These are phyloP conservation scores for Discoglossus pictus DNA, from an alignment of 2,797 vertebrate species.

Conservation along the genomic window DNA sequence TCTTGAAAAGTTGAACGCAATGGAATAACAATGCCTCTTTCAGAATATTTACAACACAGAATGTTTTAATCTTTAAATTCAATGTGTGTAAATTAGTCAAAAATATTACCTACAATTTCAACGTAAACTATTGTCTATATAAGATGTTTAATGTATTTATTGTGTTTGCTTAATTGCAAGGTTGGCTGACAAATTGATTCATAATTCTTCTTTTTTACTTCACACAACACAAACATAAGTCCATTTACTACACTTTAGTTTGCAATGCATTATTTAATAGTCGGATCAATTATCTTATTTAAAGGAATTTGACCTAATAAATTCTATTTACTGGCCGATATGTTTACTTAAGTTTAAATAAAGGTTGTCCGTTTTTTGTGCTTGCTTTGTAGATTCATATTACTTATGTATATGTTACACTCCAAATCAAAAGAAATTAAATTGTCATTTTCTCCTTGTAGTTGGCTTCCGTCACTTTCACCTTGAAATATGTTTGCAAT, in stretches of 20 bases:
- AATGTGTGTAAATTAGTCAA: too few species aligned
- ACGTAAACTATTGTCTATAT: neutral
- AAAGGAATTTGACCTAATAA: neutral
- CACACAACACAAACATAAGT: neutral
- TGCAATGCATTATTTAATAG: too few species aligned
- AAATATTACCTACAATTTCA: conserved; percentile 55
- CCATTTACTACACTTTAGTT: too few species aligned
- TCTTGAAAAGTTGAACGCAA: conserved; percentile 63
- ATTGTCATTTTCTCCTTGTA: too few species aligned
- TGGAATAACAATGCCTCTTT: conserved; percentile 59
- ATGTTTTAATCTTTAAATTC: too few species aligned
- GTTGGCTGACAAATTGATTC: neutral
- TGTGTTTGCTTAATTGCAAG: conserved; percentile 3
- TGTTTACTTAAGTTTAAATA: conserved; percentile 16
- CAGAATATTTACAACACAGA: conserved; percentile 64
- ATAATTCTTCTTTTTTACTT: neutral
- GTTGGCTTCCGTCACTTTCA: too few species aligned
- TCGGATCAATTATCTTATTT: too few species aligned
- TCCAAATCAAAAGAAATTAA: too few species aligned
- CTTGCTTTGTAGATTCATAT: too few species aligned
- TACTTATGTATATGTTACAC: too few species aligned
- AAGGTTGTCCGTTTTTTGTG: conserved; percentile 11
- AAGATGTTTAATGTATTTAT: conserved; percentile 33
- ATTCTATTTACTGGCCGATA: neutral
- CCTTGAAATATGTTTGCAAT: too few species aligned